A percentile compares a stretch with the other conserved stretches of the same genome.
Conservation (phyloP, 2,797 vertebrate genomes). For the Enteromius anoplus region DNA sequence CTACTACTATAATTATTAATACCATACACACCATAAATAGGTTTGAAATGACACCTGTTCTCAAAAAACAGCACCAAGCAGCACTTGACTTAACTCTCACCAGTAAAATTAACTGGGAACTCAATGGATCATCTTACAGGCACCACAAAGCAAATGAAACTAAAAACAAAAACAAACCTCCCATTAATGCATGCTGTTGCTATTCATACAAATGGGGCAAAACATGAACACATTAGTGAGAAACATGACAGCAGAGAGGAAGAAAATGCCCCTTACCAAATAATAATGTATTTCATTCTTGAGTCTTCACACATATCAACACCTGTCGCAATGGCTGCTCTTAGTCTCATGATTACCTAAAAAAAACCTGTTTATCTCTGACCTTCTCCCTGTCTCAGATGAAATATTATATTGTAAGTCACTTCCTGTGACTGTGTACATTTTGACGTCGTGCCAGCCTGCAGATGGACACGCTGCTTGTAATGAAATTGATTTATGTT, state of each 20-base stretch:
- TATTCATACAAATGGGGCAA: background rate
- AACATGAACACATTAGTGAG: constrained; percentile 1
- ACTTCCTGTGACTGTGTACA: constrained; percentile 43
- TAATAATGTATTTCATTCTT: background rate
- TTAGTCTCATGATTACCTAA: background rate
- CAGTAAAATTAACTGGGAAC: constrained; percentile 64
- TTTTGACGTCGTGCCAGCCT: constrained; percentile 38
- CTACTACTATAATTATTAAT: background rate
- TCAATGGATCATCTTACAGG: constrained; percentile 69
- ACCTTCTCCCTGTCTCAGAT: constrained; percentile 41
- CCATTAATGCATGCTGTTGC: background rate
- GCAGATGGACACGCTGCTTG: background rate
- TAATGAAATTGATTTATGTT: constrained; percentile 47
- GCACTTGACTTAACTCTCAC: constrained; percentile 67
- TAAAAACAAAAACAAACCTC: constrained; percentile 37
- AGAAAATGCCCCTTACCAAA: background rate
- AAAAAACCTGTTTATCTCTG: constrained; percentile 25
- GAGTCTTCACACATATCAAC: background rate
- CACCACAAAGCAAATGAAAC: constrained; percentile 59
- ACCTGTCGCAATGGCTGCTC: background rate
- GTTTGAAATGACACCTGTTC: background rate
- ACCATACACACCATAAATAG: background rate
- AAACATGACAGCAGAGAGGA: background rate
- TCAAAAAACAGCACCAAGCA: constrained; percentile 38
- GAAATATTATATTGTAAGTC: constrained; percentile 41